Conservation (phyloP, 2,888 invertebrate genomes). For the Morpho achilles region DNA sequence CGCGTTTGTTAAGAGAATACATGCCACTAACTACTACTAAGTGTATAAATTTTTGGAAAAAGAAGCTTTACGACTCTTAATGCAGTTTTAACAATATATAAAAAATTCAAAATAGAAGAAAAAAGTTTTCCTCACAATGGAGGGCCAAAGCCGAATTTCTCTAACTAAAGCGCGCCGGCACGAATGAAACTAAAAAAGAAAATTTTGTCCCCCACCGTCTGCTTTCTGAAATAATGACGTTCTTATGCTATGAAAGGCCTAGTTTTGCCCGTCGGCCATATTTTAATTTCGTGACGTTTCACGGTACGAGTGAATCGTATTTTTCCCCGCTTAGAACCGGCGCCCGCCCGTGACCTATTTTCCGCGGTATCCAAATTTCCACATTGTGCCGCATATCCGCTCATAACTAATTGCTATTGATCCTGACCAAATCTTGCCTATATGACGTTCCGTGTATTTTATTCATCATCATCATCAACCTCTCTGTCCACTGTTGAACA, state of each 20-base stretch:
- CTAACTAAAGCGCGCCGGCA: constrained; percentile 25
- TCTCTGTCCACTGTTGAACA: no score
- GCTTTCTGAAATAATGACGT: constrained; percentile 26
- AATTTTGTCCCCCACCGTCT: constrained; percentile 21
- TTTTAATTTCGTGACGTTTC: constrained; percentile 25
- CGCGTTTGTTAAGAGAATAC: no score
- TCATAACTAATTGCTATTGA: constrained; percentile 18
- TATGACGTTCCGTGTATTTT: background rate
- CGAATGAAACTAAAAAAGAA: constrained; percentile 18
- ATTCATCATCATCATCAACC: no score
- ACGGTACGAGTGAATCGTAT: constrained; percentile 22
- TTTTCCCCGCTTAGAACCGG: constrained; percentile 17
- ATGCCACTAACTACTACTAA: no score
- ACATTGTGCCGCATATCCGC: constrained; percentile 13
- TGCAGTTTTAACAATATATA: constrained; percentile 23
- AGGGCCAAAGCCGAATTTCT: constrained; percentile 24
- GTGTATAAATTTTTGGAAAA: no score
- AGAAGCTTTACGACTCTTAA: constrained; percentile 9
- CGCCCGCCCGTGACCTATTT: constrained; percentile 28
- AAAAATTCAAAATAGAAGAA: constrained; percentile 23
- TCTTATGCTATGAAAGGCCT: constrained; percentile 27
- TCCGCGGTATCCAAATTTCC: constrained; percentile 15
- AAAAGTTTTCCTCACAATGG: constrained; percentile 18
- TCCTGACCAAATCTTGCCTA: constrained; percentile 3
- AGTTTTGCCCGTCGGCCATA: constrained; percentile 23